Evolutionary conservation across 2,888 invertebrate species (phyloP).

Genomic region (Sarcophaga subvicina): DNA sequence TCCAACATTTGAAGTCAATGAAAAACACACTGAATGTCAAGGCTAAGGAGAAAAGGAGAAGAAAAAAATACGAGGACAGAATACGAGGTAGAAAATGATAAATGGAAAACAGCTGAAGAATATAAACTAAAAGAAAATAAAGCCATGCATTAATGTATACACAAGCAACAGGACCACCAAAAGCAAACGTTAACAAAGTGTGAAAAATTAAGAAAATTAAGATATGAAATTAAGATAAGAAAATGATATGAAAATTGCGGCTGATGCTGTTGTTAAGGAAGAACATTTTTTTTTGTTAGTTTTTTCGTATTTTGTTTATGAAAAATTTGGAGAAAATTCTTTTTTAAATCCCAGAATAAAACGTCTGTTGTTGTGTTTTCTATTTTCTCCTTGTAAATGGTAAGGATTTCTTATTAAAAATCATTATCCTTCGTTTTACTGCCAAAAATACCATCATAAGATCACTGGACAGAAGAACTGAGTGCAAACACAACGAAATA

Average conservation of each 20-base stretch:
- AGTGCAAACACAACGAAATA: too few relatives aligned
- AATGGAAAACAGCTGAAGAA: constrained; percentile 16
- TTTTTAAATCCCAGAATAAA: too few relatives aligned
- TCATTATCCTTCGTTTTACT: constrained; percentile 29
- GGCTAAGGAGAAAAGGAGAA: constrained; percentile 38
- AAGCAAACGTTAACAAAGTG: background rate
- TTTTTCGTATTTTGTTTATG: background rate
- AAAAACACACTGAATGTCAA: constrained; percentile 53
- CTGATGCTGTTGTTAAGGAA: background rate
- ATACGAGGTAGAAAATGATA: too few relatives aligned
- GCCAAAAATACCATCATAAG: too few relatives aligned
- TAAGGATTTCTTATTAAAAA: constrained; percentile 59
- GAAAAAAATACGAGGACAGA: background rate
- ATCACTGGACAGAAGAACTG: too few relatives aligned
- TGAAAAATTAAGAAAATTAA: constrained; percentile 16
- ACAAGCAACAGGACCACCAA: too few relatives aligned
- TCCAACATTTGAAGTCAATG: background rate
- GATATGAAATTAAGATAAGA: constrained; percentile 4
- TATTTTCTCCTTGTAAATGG: constrained; percentile 43
- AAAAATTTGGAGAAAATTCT: too few relatives aligned
- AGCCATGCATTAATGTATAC: too few relatives aligned
- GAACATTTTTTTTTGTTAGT: background rate
- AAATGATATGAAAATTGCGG: background rate
- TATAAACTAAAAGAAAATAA: constrained; percentile 12
- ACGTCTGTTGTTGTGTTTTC: background rate